Evolutionary conservation across 2,113 vertebrate species (phyloP).

Genomic region (Ictalurus punctatus): DNA sequence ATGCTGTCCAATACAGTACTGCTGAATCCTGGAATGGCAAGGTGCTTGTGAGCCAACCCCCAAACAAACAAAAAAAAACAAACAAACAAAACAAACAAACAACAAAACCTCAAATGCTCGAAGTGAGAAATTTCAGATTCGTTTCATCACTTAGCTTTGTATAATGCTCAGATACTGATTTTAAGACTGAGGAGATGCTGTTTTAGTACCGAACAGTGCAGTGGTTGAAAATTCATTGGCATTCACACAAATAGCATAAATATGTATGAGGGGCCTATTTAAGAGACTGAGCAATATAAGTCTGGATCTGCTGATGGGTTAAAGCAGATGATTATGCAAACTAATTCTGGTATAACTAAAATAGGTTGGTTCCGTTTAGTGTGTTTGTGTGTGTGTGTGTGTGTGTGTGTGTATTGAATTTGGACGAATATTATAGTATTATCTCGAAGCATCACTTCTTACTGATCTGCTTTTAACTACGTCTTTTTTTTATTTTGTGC

Average conservation of each 20-base stretch:
- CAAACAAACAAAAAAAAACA: neutral
- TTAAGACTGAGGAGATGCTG: neutral
- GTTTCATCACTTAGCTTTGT: neutral
- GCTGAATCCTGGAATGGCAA: neutral
- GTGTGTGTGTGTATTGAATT: neutral
- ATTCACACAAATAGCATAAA: neutral
- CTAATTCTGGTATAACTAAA: neutral
- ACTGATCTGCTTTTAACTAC: neutral
- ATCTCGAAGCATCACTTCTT: conserved; percentile 24
- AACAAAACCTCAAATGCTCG: neutral
- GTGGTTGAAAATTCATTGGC: neutral
- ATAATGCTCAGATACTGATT: neutral
- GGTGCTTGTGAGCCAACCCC: neutral
- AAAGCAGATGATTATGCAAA: neutral
- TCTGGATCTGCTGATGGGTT: neutral
- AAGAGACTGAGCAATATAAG: neutral
- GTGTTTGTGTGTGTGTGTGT: neutral
- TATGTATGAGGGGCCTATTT: neutral
- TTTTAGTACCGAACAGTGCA: neutral
- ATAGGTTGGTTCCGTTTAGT: neutral
- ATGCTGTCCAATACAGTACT: neutral
- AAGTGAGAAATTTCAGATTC: neutral
- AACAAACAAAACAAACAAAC: neutral
- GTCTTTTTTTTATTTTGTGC: neutral
- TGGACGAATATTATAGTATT: conserved; percentile 32